Evolutionary conservation across 2,888 invertebrate species (phyloP).

Genomic region (Lottia scabra): DNA sequence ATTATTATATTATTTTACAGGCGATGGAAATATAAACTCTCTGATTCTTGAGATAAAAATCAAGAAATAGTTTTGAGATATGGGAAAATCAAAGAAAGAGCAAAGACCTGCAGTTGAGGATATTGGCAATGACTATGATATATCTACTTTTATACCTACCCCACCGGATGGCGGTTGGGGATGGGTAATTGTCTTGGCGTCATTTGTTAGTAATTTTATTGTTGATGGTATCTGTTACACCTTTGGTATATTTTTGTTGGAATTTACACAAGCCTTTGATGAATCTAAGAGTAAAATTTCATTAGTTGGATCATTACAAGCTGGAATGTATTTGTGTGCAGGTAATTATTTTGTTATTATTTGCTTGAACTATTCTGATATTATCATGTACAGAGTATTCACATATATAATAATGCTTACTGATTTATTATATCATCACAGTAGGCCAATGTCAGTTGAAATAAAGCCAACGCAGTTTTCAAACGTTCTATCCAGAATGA

Average conservation of each 20-base stretch:
- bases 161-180: constrained; percentile 84
- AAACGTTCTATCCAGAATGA: too few species aligned
- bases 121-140: constrained; percentile 37
- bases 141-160: constrained; percentile 57
- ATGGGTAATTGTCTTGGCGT: constrained; percentile 90
- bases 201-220: constrained; percentile 91
- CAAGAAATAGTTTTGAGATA: background rate
- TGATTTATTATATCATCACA: too few species aligned
- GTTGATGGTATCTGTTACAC: constrained; percentile 96
- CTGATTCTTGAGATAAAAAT: too few species aligned
- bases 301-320: constrained; percentile 87
- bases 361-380: background rate
- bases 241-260: constrained; percentile 80
- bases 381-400: background rate
- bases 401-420: too few species aligned
- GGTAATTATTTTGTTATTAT: constrained; percentile 72
- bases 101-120: constrained; percentile 42
- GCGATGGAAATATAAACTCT: too few species aligned
- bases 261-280: constrained; percentile 78
- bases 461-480: too few species aligned
- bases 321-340: constrained; percentile 90
- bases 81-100: constrained; percentile 1
- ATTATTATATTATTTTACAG: too few species aligned
- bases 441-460: too few species aligned
- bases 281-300: constrained; percentile 84